Base-by-base conservation (phyloP, 2,888 invertebrate species). In the Cheilosia variabilis region DNA sequence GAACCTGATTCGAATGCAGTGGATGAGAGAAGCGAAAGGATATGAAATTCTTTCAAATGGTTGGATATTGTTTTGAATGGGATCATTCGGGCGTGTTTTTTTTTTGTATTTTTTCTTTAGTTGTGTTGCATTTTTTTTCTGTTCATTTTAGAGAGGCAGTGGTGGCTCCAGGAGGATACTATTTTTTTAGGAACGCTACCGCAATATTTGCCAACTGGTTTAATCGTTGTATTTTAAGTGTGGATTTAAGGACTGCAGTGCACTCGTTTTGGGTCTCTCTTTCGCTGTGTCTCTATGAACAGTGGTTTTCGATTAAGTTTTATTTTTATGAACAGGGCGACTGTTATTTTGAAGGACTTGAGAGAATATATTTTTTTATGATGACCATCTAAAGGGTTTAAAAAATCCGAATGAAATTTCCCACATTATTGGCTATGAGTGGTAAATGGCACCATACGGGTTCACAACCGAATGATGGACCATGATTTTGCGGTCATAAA, bases 61-160 rank as follows among this genome's bases (percentile, higher is more conserved):
- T 76, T 86, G 86, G 62, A 86, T 86, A 86, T 86, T 86, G 86
- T 86, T 86, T 86, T 86, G 76, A 86, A 86, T 86, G 81, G 81
- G 71, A 86, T 86, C 86, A 81, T 86, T 86, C 76, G 68, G 76
- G 62, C 76, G 62, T 62, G 73, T 58, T 71, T 60, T 45, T 62
- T 55, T 19, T n/a, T n/a, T n/a, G n/a, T n/a, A n/a, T 62, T 63
- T 65, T 27, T 19, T 9, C 10, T 60, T 45, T 15, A 5, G 17
- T 37, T 53, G 27, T 37, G 43, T 37, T 45, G 5, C 22, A 0
- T 2, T 15, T n/a, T 43, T n/a, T 45, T n/a, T 2, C 7, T 17
- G 17, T 45, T 43, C 43, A 43, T 43, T 43, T 31, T 31, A 13
- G 34, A 52, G 43, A 15, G 72, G 69, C n/a, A 37, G 62, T 41